phyloP scores from a whole-genome alignment of 2,888 invertebrate genomes.

The Cataglyphis livida region DNA sequence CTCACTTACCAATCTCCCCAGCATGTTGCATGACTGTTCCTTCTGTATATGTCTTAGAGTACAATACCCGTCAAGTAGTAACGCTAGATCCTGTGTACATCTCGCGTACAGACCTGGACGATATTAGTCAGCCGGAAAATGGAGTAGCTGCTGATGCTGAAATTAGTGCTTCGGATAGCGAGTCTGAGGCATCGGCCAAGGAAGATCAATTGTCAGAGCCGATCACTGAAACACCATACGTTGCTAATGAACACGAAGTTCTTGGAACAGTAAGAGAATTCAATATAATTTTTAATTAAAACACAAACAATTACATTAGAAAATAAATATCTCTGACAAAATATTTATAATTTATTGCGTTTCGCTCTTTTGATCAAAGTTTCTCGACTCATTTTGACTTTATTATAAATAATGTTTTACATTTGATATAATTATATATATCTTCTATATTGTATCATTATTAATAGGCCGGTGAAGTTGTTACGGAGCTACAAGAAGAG shows the following conservation, averaged over 20 bases:
- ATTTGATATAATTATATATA: background rate
- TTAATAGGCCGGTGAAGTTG: constrained; percentile 91
- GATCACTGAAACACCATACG: constrained; percentile 85
- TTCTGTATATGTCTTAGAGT: constrained; percentile 80
- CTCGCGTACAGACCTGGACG: constrained; percentile 89
- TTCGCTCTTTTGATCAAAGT: background rate
- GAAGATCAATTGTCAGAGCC: constrained; percentile 85
- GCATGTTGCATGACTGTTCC: constrained; percentile 82
- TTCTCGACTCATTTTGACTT: background rate
- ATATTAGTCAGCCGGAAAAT: constrained; percentile 90
- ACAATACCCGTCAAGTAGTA: constrained; percentile 83
- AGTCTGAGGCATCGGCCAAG: constrained; percentile 88
- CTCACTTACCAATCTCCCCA: constrained; percentile 55
- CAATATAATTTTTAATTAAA: constrained; percentile 5
- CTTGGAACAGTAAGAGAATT: constrained; percentile 86
- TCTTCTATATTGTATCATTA: background rate
- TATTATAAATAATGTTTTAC: constrained; percentile 11
- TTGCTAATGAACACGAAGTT: constrained; percentile 87
- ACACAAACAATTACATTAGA: background rate
- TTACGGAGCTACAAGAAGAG: constrained; percentile 97
- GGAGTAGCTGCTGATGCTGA: constrained; percentile 87
- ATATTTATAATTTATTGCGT: background rate
- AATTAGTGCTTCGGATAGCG: constrained; percentile 87
- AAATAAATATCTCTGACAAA: background rate
- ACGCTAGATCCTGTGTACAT: constrained; percentile 84